Evolutionary conservation across 2,888 invertebrate genomes (phyloP), one percentile per base, ranked within the genome.

Genomic region (Meandrusa payeni): DNA sequence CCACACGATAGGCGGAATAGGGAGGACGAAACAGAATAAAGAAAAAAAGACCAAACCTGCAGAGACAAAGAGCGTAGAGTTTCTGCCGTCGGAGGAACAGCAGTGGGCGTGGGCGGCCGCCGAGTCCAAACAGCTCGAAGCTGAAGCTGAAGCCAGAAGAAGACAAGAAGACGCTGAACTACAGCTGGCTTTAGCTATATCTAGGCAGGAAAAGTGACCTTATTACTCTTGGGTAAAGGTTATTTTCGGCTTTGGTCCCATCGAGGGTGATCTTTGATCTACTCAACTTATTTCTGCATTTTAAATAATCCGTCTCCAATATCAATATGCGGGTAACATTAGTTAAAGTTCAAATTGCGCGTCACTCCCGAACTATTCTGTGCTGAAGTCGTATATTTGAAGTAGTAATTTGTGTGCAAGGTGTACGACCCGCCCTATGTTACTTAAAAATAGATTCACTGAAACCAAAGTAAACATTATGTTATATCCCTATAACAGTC

Each of bases 81-180:
- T 56, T 5, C 39, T 82, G 55, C 78, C 90, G 0, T 82, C 87
- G 0, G 93, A 93, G 67, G 92, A 92, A 59, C 89, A 91, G 67
- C 93, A 94, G 74, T 74, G 93, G 67, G 92, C 91, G 9, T 94
- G 93, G 94, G 94, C 93, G 2, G 92, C 92, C 6, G 86, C 90
- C 15, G 93, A 94, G 67, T 93, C 93, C 54, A 71, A 90, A 43
- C 80, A 89, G 17, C 73, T 91, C 23, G 91, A 93, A 65, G 90
- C 89, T 47, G 91, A 91, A 54, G 85, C 91, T 7, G 89, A 89
- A 47, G 88, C 80, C 37, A 77, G 90, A 50, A 78, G 90, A 32
- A 77, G 89, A 39, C 90, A 86, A 48, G 94, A 94, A 63, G 91
- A 93, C 50, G 91, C 91, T n/a, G 94, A 94, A 59, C 76, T 94